phyloP scores from a whole-genome alignment of 2,797 vertebrate species.

The Dipus sagitta region DNA sequence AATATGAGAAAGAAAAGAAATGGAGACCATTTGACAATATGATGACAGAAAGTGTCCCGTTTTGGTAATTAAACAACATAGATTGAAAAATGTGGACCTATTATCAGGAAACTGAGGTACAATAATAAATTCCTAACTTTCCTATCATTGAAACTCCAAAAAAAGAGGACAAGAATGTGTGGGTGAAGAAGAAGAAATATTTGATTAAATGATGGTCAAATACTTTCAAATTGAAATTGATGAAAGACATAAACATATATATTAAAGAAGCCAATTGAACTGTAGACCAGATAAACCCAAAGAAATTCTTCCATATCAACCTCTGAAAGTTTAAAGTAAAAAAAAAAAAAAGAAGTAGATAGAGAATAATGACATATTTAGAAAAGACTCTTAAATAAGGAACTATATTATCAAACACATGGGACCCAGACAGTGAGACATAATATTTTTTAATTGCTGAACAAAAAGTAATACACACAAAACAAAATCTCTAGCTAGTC shows the following conservation, averaged over 20 bases:
- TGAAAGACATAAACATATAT: background rate
- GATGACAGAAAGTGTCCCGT: background rate
- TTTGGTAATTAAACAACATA: background rate
- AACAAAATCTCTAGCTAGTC: background rate
- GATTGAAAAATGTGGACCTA: background rate
- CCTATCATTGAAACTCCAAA: background rate
- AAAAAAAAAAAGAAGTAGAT: background rate
- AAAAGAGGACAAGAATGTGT: background rate
- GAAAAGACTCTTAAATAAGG: background rate
- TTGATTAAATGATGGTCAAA: background rate
- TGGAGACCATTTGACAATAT: background rate
- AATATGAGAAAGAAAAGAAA: background rate
- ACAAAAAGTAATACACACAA: background rate
- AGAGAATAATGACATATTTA: background rate
- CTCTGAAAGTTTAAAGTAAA: background rate
- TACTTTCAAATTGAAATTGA: background rate
- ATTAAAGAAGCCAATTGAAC: background rate
- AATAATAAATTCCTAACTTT: background rate
- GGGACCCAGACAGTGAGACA: background rate
- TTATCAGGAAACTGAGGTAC: background rate
- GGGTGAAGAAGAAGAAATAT: background rate
- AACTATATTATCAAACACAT: background rate
- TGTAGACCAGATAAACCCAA: background rate
- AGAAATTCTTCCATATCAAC: background rate
- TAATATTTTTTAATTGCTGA: background rate